Base-by-base conservation (phyloP, 2,113 vertebrate species). In the Callaeas wilsoni region DNA sequence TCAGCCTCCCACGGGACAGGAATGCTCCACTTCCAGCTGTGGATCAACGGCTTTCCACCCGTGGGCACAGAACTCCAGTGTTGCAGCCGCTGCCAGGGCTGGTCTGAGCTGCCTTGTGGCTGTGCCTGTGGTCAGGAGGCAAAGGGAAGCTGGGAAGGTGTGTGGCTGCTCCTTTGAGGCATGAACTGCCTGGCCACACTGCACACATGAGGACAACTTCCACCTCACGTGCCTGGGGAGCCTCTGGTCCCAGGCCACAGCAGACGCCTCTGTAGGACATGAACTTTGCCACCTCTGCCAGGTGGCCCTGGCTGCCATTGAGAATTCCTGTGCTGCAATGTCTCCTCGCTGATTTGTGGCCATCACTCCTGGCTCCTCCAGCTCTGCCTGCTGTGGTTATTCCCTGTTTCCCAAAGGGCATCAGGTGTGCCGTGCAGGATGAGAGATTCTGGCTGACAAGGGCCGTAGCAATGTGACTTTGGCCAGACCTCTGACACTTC, bases 181-280 rank as follows among this genome's bases (percentile, higher is more conserved):
- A 23, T 0, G 1, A 25, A 29, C 32, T 26, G 6, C 46, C 62
- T 73, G 75, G 37, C 35, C 59, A 52, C 26, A 1, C 29, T 37
- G 26, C 3, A 0, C 50, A 49, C 71, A 59, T 26, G 69, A 12
- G 71, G 35, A 53, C 21, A 52, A 1, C 44, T 73, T 41, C 10
- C 39, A 35, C 63, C 76, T 12, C 13, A 12, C 0, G 0, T 22
- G 26, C 35, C 46, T 33, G 35, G 23, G 39, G 59, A 59, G 69
- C 42, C 30, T 57, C 46, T 78, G 56, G 7, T 52, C 16, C 42
- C 50, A 62, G 74, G 47, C 2, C 1, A n/a, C 32, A 55, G 57
- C 56, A 76, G 44, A 62, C n/a, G 25, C 50, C 50, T 65, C 64
- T 71, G 76, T 0, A 20, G 64, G 33, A 76, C 14, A 6, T 1